These are phyloP conservation scores for Cercopithecus mona DNA, from an alignment of 2,113 vertebrate genomes.

Conservation along the genomic window DNA sequence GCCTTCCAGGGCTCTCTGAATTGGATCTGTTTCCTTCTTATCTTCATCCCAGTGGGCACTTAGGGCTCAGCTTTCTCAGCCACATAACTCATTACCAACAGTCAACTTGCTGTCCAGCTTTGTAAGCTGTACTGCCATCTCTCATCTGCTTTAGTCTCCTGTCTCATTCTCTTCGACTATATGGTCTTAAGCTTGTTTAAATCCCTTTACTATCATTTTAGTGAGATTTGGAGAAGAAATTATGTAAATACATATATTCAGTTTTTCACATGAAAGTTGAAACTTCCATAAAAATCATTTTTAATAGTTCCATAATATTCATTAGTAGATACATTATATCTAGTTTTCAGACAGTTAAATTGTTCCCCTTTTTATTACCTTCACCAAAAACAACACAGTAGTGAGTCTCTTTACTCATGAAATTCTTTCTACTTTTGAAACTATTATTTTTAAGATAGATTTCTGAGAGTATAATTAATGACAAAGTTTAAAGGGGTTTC, in stretches of 20 bases:
- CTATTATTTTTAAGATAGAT: neutral
- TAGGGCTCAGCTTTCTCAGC: neutral
- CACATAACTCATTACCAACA: neutral
- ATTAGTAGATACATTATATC: neutral
- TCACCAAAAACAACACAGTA: neutral
- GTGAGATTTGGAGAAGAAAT: neutral
- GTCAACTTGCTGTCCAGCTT: neutral
- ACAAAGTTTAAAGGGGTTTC: neutral
- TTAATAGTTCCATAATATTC: neutral
- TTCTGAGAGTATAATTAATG: neutral
- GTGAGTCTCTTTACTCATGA: neutral
- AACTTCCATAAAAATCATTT: neutral
- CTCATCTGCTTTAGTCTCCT: neutral
- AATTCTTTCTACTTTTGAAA: neutral
- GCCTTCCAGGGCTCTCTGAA: neutral
- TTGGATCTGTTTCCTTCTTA: neutral
- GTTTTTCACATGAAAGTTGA: neutral
- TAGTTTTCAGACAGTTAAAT: neutral
- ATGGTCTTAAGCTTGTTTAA: neutral
- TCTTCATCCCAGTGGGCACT: neutral
- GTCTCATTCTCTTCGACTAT: neutral
- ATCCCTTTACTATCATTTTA: neutral
- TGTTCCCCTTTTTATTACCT: neutral
- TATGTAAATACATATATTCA: neutral
- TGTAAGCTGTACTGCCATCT: neutral